Base-by-base conservation (phyloP, 1,140 invertebrate species). In the Hyles euphorbiae region DNA sequence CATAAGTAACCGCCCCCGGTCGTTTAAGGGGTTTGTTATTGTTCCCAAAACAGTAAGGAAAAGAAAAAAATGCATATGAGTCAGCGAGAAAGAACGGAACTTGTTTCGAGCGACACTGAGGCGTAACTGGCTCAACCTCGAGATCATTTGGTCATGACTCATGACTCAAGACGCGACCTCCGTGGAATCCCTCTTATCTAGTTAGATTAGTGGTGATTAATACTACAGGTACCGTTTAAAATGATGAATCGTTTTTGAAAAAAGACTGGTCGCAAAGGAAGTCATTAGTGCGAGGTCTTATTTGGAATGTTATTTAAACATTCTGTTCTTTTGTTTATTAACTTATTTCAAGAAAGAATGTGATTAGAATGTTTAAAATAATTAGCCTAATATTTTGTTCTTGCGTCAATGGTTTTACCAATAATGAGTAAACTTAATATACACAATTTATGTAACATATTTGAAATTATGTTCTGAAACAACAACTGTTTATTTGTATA, bases 11-110 rank as follows among this genome's bases (percentile, higher is more conserved):
- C 55, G 45, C 47, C 54, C 60, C 54, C 51, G 12, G 55, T 11
- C 34, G 36, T 33, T 50, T 49, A 48, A 44, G n/a, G 12, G 34
- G 34, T 36, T 22, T 53, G 48, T 61, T 61, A 57, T 52, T 52
- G 22, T 32, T 50, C 12, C 48, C 33, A 46, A 63, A 61, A 66
- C 54, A 63, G 54, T 54, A 68, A 70, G 54, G 33, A 56, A 67
- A 67, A 60, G 33, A 56, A 67, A 67, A 60, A 67, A 67, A 67
- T 68, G 65, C 63, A 65, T 63, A 56, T 78, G 76, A 78, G 65
- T 81, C 74, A 74, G 61, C 55, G 61, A 53, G 51, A 22, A 61
- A 46, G 58, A 56, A 65, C 62, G 61, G 61, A 58, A 65, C 63
- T 58, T 53, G 58, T 65, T 57, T 60, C 47, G 50, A 52, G 40